Evolutionary conservation across 2,888 invertebrate species (phyloP).

Genomic region (Julus scandinavius): DNA sequence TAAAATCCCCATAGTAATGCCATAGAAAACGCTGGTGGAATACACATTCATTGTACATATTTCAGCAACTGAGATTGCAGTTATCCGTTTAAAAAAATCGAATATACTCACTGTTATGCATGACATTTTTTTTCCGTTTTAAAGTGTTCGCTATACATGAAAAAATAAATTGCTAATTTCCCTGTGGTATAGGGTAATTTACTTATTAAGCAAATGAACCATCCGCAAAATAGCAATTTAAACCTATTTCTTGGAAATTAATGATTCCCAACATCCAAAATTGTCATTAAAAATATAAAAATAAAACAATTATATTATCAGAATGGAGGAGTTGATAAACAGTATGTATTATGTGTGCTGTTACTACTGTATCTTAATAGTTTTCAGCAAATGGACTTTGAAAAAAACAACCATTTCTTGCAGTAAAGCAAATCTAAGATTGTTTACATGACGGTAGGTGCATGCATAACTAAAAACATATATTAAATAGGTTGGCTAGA

Average conservation of each 20-base stretch:
- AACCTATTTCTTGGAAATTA: background rate
- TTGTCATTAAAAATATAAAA: no score
- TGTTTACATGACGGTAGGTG: no score
- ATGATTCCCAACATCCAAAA: no score
- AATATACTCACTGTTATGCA: background rate
- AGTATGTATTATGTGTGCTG: no score
- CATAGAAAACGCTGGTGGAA: background rate
- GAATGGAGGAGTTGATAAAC: no score
- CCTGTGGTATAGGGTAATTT: background rate
- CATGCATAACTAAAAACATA: no score
- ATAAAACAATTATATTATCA: no score
- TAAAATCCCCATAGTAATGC: background rate
- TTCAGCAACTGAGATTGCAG: background rate
- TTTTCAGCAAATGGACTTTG: no score
- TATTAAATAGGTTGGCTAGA: no score
- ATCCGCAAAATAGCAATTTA: background rate
- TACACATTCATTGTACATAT: background rate
- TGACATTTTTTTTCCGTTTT: background rate
- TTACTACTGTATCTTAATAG: no score
- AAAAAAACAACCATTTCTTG: no score
- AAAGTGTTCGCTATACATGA: background rate
- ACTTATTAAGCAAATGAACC: background rate
- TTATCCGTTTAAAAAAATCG: background rate
- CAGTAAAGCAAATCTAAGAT: no score
- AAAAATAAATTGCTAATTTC: constrained; percentile 22